Percentiles rank a stretch among this genome's conserved stretches.
These are phyloP conservation scores for Patagioenas fasciata DNA, from an alignment of 2,113 vertebrate genomes.

Conservation along the genomic window DNA sequence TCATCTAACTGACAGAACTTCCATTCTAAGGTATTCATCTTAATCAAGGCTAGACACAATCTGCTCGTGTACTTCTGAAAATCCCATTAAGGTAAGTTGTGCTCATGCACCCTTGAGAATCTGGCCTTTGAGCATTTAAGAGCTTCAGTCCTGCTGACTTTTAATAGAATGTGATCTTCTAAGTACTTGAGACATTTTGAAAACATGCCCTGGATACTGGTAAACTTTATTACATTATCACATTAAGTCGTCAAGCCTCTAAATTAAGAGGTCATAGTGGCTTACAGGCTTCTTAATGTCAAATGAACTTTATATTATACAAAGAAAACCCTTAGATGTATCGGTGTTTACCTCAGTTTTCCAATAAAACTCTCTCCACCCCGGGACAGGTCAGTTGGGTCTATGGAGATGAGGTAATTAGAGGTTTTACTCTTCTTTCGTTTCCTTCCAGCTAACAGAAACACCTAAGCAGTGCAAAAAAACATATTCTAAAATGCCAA, in stretches of 20 bases:
- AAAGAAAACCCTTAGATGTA: neutral
- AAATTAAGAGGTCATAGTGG: neutral
- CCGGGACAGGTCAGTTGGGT: constrained; percentile 96
- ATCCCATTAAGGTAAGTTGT: neutral
- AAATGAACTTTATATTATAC: neutral
- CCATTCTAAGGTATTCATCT: neutral
- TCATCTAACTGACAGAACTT: neutral
- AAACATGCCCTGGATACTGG: neutral
- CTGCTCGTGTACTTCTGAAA: neutral
- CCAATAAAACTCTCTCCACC: constrained; percentile 98
- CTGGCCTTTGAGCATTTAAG: neutral
- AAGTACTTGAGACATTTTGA: neutral
- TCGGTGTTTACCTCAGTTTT: constrained; percentile 87
- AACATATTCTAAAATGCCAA: neutral
- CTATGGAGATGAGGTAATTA: constrained; percentile 99
- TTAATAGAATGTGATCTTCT: neutral
- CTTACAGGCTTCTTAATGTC: neutral
- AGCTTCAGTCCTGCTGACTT: neutral
- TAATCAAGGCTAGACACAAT: neutral
- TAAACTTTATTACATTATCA: neutral
- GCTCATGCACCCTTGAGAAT: neutral
- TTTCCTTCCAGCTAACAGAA: constrained; percentile 96
- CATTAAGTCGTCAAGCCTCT: neutral
- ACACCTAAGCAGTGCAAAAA: constrained; percentile 80
- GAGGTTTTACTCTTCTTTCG: constrained; percentile 99